Base-by-base conservation (phyloP, 2,113 vertebrate species). In the Trinectes maculatus region DNA sequence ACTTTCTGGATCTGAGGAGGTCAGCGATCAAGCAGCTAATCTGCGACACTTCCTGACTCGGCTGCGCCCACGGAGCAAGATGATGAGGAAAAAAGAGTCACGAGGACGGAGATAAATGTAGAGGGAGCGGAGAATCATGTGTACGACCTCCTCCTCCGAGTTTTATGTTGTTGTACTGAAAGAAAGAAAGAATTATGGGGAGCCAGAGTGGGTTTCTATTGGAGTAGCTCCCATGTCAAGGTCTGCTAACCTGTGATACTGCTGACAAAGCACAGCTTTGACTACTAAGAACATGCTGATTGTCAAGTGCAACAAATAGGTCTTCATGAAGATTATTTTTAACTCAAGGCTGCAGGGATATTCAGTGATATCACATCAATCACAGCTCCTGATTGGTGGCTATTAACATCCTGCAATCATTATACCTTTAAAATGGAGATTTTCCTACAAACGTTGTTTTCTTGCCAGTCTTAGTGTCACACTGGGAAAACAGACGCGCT, bases 1-100 rank as follows among this genome's bases (percentile, higher is more conserved):
- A 74, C 54, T 28, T 59, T 74, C 29, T 12, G 16, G 64, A 62
- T 64, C 65, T 46, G 46, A 29, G 26, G 77, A 60, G 61, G 73
- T 67, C 58, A 2, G 48, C n/a, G 63, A 62, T 71, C 79, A 82
- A 77, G 63, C 26, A 24, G 34, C 47, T 79, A 40, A 78, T 81
- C 76, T 61, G 49, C 7, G 28, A 63, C 56, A 64, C 54, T 53
- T 51, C 46, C 44, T 39, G 51, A 66, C 69, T 84, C 62, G 55
- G 37, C 1, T 16, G 46, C 34, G 44, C 3, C 3, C 31, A 40
- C 22, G 39, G 34, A 49, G 13, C 18, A n/a, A 31, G 33, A 62
- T 8, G 12, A 29, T 34, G 49, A 52, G 34, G 18, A 40, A 56
- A 46, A 61, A 54, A 51, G 34, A 31, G 2, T 34, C 36, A 25